A percentile compares a stretch with the other conserved stretches of the same genome.
These are phyloP conservation scores for Macrotus californicus DNA, from an alignment of 2,113 vertebrate species.

Conservation along the genomic window DNA sequence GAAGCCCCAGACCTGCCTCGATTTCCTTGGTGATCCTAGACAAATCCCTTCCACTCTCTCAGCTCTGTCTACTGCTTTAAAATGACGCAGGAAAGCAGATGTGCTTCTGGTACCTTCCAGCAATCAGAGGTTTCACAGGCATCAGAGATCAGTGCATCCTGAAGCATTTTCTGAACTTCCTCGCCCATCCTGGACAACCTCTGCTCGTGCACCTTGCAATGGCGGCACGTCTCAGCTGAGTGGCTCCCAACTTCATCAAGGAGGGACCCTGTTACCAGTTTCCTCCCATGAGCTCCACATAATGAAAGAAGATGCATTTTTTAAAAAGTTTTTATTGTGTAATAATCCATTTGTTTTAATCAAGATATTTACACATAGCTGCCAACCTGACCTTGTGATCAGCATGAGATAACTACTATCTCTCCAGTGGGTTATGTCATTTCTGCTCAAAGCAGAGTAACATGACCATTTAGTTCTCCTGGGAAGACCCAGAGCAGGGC, in stretches of 20 bases:
- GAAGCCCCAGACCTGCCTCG: background rate
- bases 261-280: background rate
- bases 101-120: background rate
- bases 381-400: background rate
- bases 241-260: background rate
- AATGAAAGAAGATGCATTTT: background rate
- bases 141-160: background rate
- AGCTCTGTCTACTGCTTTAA: background rate
- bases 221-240: background rate
- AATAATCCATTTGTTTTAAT: slow-evolving; percentile 18
- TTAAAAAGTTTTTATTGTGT: background rate
- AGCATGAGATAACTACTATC: background rate
- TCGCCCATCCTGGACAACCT: background rate
- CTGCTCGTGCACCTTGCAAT: background rate
- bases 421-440: background rate
- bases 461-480: background rate
- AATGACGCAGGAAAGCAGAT: background rate
- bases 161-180: background rate
- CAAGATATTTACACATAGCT: background rate
- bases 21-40: background rate
- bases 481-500: background rate
- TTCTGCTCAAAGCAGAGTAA: background rate
- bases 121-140: background rate
- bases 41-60: background rate
- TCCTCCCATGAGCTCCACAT: background rate